These are phyloP conservation scores for Hippocampus zosterae DNA, from an alignment of 2,113 vertebrate species.

Conservation along the genomic window DNA sequence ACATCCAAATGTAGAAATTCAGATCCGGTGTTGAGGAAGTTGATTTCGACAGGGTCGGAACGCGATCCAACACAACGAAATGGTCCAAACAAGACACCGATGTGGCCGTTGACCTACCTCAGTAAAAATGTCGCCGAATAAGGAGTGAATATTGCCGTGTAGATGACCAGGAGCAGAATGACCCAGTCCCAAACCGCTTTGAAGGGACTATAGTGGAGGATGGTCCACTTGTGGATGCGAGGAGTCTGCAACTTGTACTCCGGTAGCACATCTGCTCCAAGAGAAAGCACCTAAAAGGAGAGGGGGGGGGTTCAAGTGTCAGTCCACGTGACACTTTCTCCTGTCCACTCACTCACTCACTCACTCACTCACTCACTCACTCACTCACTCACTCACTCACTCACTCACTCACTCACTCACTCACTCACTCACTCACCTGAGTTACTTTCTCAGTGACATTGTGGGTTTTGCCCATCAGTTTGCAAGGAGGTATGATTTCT, in stretches of 20 bases:
- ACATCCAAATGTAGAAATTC: no score
- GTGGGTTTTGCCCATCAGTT: slow-evolving; percentile 85
- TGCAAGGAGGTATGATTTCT: slow-evolving; percentile 83
- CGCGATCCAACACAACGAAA: no score
- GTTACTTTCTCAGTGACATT: slow-evolving; percentile 91
- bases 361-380: slow-evolving; percentile 51
- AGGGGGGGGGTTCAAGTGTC: no score
- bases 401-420: slow-evolving; percentile 49
- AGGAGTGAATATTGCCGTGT: slow-evolving; percentile 78
- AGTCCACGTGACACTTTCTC: no score
- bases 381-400: slow-evolving; percentile 47
- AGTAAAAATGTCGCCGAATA: slow-evolving; percentile 94
- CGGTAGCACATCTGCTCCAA: slow-evolving; percentile 89
- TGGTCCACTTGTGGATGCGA: slow-evolving; percentile 92
- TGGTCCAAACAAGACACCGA: no score
- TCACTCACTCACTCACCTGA: slow-evolving; percentile 69
- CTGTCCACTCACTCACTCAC: no score
- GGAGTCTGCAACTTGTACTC: slow-evolving; percentile 96
- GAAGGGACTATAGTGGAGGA: slow-evolving; percentile 96
- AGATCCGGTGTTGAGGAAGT: no score
- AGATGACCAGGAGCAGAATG: slow-evolving; percentile 81
- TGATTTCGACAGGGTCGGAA: no score
- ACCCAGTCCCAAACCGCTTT: slow-evolving; percentile 98
- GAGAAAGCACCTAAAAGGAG: slow-evolving; percentile 80
- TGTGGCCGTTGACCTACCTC: slow-evolving; percentile 37